These are phyloP conservation scores for Acromyrmex heyeri DNA, from an alignment of 1,140 invertebrate species.

Conservation along the genomic window DNA sequence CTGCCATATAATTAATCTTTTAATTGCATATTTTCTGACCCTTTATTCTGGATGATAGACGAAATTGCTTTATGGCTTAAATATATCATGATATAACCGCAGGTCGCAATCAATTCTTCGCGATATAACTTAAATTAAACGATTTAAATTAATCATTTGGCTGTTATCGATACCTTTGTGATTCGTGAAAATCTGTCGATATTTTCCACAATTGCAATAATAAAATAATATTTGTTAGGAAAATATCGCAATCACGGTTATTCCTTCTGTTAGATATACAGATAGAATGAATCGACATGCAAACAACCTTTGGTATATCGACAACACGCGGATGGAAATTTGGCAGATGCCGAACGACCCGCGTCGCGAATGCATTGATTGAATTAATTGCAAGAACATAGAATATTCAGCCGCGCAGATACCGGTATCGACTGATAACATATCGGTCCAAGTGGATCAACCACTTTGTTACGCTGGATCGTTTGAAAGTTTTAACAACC, in stretches of 20 bases:
- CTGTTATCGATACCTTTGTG: background rate
- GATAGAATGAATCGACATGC: background rate
- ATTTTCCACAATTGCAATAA: constrained; percentile 1
- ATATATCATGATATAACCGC: background rate
- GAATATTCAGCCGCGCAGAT: constrained; percentile 18
- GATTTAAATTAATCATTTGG: background rate
- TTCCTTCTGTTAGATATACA: background rate
- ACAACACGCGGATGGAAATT: constrained; percentile 37
- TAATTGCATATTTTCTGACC: background rate
- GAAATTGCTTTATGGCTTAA: background rate
- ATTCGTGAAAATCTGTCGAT: background rate
- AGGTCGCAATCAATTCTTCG: background rate
- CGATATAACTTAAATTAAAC: background rate
- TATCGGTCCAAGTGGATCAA: constrained; percentile 20
- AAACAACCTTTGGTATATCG: constrained; percentile 1
- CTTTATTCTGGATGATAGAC: background rate
- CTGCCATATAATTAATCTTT: constrained; percentile 23
- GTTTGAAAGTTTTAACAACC: constrained; percentile 58
- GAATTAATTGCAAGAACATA: constrained; percentile 55
- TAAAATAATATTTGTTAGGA: constrained; percentile 20
- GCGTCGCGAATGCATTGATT: constrained; percentile 14
- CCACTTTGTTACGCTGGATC: constrained; percentile 30
- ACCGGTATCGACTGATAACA: background rate
- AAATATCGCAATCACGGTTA: background rate
- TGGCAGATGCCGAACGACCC: constrained; percentile 2